These are phyloP conservation scores for Campylomormyrus tamandua DNA, from an alignment of 2,113 vertebrate species.

Conservation along the genomic window DNA sequence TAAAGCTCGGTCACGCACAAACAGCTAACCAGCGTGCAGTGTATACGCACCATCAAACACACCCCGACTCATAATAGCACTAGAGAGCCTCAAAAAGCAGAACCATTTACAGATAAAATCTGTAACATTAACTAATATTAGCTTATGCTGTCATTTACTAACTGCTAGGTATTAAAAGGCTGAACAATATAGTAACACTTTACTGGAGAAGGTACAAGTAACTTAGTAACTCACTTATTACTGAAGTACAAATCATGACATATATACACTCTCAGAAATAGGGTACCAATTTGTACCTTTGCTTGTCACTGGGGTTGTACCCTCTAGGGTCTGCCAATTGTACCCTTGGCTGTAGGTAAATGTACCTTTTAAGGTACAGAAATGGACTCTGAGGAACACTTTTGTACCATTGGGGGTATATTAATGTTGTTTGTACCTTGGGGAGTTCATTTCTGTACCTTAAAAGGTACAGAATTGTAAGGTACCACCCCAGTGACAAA, in stretches of 20 bases:
- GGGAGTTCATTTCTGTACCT: no score
- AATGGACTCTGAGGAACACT: no score
- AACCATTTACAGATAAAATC: neutral
- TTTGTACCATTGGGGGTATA: no score
- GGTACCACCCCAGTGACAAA: no score
- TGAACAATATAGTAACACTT: neutral
- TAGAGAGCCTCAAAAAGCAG: neutral
- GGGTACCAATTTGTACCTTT: no score
- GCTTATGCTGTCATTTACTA: neutral
- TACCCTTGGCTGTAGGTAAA: no score
- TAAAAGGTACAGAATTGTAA: no score
- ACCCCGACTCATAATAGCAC: neutral
- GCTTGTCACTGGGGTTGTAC: no score
- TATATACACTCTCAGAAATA: neutral
- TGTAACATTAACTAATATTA: neutral
- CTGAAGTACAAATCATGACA: neutral
- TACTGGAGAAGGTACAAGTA: neutral
- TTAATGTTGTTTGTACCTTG: no score
- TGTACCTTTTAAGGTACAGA: no score
- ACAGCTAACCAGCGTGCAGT: neutral
- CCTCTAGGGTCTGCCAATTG: no score
- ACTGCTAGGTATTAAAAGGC: neutral
- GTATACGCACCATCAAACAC: neutral
- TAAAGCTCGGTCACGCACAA: neutral
- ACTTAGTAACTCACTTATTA: neutral